Evolutionary conservation across 2,888 invertebrate genomes (phyloP), one percentile per base, ranked within the genome.

Genomic region (Halictus ligatus): DNA sequence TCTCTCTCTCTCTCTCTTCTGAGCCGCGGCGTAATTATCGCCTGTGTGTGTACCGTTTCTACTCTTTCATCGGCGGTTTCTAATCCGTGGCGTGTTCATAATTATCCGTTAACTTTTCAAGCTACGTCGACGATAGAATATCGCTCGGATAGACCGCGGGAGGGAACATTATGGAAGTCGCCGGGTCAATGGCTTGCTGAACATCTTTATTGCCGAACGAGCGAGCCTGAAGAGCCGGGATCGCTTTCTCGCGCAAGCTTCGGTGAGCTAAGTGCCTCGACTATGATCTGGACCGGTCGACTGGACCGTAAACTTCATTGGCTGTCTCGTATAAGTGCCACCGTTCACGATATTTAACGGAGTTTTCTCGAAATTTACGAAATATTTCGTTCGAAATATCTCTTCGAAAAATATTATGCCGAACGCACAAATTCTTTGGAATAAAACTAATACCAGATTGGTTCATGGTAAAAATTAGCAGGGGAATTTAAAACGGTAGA

Each of bases 201-300:
- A 89, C 89, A 85, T 90, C 90, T 89, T 89, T 90, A 89, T 89
- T 87, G 84, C 89, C 89, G 83, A 75, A 58, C 81, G 85, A 83
- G 67, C 85, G 85, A 81, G 82, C 89, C 80, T 73, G 87, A 88
- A 90, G 83, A 89, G 81, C 35, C 10, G 54, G 86, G 84, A 76
- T 81, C 89, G 90, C 90, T 90, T 89, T 90, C 89, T 86, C 89
- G 87, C 82, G 80, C 73, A 73, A 76, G 78, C 80, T 87, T 69
- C 80, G 84, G 50, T 80, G 75, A 80, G 84, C 84, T 80, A 84
- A 84, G 84, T 71, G 85, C 46, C 25, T 84, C 79, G 48, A n/a
- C 79, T 80, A 74, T 80, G 84, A 84, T 58, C 84, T 80, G 80
- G 76, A 74, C 35, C 67, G 29, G 67, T 35, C 8, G 18, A 35